phyloP scores from a whole-genome alignment of 2,113 vertebrate genomes.

The Cyrtonyx montezumae region DNA sequence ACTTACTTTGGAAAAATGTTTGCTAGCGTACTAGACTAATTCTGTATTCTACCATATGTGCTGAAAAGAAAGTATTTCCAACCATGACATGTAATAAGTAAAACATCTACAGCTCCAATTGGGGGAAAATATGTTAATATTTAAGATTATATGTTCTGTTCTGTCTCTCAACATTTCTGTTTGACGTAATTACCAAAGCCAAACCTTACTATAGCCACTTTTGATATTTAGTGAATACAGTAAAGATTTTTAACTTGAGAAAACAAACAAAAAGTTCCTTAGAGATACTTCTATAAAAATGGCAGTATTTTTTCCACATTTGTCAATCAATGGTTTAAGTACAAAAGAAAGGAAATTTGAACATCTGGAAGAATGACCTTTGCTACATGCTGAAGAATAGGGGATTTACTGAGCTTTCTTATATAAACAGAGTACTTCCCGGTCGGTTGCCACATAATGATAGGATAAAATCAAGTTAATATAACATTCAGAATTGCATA shows the following conservation, averaged over 20 bases:
- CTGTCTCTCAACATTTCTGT: background rate
- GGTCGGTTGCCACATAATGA: background rate
- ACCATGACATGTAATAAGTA: background rate
- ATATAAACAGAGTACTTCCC: background rate
- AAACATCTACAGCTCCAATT: background rate
- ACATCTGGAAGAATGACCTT: slow-evolving; percentile 34
- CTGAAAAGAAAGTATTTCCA: background rate
- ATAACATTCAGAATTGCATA: background rate
- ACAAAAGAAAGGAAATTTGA: slow-evolving; percentile 44
- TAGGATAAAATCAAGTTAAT: background rate
- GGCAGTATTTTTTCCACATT: background rate
- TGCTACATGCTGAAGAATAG: background rate
- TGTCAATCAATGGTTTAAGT: slow-evolving; percentile 1
- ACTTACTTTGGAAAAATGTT: background rate
- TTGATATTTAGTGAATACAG: background rate
- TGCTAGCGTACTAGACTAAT: background rate
- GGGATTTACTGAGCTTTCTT: background rate
- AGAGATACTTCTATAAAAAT: background rate
- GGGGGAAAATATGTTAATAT: background rate
- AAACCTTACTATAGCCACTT: background rate
- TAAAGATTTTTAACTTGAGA: background rate
- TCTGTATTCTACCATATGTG: background rate
- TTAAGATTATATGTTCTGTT: background rate
- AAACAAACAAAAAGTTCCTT: background rate
- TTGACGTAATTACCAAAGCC: background rate